A percentile compares a stretch with the other conserved stretches of the same genome.
Conservation (phyloP, 2,888 invertebrate species). For the Drosophila limbata region DNA sequence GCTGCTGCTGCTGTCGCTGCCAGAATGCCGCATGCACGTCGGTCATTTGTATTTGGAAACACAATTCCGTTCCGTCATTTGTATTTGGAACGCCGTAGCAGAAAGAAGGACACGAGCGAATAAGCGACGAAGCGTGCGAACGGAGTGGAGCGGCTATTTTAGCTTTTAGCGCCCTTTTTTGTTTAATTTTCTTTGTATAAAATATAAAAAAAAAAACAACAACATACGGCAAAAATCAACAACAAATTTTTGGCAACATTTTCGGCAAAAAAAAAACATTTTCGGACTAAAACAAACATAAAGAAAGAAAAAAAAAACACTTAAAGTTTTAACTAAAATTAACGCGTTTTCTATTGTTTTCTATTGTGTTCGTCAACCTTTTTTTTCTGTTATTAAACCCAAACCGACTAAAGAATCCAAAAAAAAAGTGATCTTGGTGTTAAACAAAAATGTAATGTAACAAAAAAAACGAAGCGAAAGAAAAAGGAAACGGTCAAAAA, state of each 20-base stretch:
- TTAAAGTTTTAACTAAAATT: constrained; percentile 44
- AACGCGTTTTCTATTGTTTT: constrained; percentile 60
- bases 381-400: constrained; percentile 45
- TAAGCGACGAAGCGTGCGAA: constrained; percentile 75
- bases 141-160: constrained; percentile 83
- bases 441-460: constrained; percentile 38
- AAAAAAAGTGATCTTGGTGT: constrained; percentile 59
- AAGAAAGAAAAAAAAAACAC: constrained; percentile 35
- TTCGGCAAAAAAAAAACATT: constrained; percentile 59
- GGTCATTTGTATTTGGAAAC: constrained; percentile 84
- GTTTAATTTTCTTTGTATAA: constrained; percentile 74
- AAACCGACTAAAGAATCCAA: constrained; percentile 25
- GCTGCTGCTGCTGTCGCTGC: constrained; percentile 36
- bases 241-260: constrained; percentile 56
- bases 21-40: constrained; percentile 66
- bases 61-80: constrained; percentile 79
- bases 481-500: constrained; percentile 41
- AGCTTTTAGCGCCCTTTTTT: constrained; percentile 84
- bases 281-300: constrained; percentile 61
- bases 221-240: constrained; percentile 49
- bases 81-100: constrained; percentile 84
- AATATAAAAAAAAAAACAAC: constrained; percentile 35
- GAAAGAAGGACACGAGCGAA: constrained; percentile 81
- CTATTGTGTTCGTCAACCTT: constrained; percentile 74
- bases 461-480: constrained; percentile 20